A percentile compares a stretch with the other conserved stretches of the same genome.
phyloP scores from a whole-genome alignment of 2,888 invertebrate genomes.

The Lasioglossum zephyrum region DNA sequence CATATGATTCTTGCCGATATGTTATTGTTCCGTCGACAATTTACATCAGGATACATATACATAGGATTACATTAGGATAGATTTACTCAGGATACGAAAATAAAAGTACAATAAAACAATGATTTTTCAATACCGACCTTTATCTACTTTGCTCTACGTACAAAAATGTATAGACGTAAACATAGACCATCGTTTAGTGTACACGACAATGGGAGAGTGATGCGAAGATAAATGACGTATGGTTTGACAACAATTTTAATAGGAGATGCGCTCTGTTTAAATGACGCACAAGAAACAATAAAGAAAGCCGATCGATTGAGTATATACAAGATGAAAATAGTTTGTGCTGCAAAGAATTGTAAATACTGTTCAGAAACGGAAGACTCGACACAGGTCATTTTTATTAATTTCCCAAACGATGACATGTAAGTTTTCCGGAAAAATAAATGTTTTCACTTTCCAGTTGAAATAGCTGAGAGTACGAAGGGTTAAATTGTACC shows the following conservation, averaged over 20 bases:
- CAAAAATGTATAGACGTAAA: not conserved
- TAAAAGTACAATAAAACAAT: not conserved
- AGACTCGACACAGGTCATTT: conserved; percentile 68
- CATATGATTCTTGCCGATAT: not conserved
- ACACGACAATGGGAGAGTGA: not conserved
- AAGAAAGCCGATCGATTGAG: not conserved
- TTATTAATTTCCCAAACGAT: conserved; percentile 74
- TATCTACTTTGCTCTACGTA: not conserved
- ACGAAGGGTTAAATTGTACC: no score
- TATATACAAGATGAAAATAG: conserved; percentile 62
- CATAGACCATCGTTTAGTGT: not conserved
- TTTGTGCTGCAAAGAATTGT: conserved; percentile 70
- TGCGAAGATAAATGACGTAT: not conserved
- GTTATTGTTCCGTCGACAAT: not conserved
- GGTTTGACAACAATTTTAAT: not conserved
- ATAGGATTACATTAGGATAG: not conserved
- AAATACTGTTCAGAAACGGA: conserved; percentile 72
- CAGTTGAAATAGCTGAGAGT: no score
- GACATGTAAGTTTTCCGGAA: conserved; percentile 66
- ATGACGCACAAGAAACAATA: not conserved
- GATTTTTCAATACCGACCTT: not conserved
- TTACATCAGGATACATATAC: not conserved
- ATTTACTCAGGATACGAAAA: not conserved
- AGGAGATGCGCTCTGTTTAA: not conserved
- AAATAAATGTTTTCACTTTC: not conserved